phyloP scores from a whole-genome alignment of 1,140 invertebrate genomes.

The Drosophila obscura region DNA sequence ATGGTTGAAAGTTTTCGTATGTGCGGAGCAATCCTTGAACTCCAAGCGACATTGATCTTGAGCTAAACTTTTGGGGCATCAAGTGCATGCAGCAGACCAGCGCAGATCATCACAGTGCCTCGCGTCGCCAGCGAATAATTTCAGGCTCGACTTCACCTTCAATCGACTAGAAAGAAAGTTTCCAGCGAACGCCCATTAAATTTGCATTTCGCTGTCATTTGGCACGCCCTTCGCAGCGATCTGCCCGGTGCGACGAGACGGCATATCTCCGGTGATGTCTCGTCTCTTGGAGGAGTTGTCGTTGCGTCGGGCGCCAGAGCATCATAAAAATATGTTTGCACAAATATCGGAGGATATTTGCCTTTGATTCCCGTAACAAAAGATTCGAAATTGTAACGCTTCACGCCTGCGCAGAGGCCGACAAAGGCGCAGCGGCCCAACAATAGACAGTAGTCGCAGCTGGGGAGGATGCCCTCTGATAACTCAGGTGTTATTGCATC shows the following conservation, averaged over 20 bases:
- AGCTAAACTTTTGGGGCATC: not conserved
- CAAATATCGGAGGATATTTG: conserved; percentile 46
- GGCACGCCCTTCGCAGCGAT: conserved; percentile 34
- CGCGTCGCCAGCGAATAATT: conserved; percentile 54
- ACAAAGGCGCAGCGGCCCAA: conserved; percentile 43
- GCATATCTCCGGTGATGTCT: conserved; percentile 63
- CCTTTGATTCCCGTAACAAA: conserved; percentile 46
- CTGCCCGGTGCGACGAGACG: conserved; percentile 54
- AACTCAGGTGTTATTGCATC: conserved; percentile 75
- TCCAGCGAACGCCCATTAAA: conserved; percentile 54
- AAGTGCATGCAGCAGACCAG: conserved; percentile 15
- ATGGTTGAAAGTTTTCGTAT: no score
- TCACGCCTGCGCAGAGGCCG: conserved; percentile 65
- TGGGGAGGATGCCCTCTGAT: conserved; percentile 18
- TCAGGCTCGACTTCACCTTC: conserved; percentile 62
- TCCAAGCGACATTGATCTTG: conserved; percentile 36
- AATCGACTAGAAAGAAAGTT: conserved; percentile 69
- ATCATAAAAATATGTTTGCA: conserved; percentile 67
- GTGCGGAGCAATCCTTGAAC: not conserved
- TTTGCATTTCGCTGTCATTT: conserved; percentile 61
- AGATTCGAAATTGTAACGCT: conserved; percentile 61
- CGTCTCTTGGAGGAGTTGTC: conserved; percentile 10
- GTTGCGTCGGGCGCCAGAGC: conserved; percentile 55
- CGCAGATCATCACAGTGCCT: conserved; percentile 9
- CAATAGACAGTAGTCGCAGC: conserved; percentile 42